phyloP scores from a whole-genome alignment of 1,140 invertebrate species.

The Bathynomus jamesi region DNA sequence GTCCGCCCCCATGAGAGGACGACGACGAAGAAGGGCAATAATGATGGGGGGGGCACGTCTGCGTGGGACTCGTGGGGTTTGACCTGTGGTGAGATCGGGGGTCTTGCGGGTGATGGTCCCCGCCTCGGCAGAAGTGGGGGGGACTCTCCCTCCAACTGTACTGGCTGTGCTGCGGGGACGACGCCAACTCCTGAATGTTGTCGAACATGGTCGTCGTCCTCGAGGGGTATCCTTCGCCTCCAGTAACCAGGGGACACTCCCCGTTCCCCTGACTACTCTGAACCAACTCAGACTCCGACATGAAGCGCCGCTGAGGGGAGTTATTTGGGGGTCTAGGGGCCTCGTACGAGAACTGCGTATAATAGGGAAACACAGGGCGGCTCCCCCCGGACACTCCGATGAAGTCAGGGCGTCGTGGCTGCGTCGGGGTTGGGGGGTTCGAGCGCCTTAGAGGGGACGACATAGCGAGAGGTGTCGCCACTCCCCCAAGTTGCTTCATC shows the following conservation, averaged over 20 bases:
- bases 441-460: conserved; percentile 63
- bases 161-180: conserved; percentile 70
- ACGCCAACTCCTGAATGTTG: conserved; percentile 63
- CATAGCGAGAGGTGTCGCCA: conserved; percentile 75
- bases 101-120: conserved; percentile 40
- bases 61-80: conserved; percentile 63
- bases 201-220: conserved; percentile 42
- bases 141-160: conserved; percentile 77
- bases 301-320: conserved; percentile 64
- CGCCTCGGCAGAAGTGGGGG: conserved; percentile 40
- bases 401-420: conserved; percentile 73
- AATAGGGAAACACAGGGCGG: conserved; percentile 38
- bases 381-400: conserved; percentile 56
- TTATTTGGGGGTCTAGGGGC: conserved; percentile 32
- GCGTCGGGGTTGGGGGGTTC: conserved; percentile 78
- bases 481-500: conserved; percentile 71
- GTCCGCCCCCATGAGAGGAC: conserved; percentile 20
- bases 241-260: background rate
- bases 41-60: conserved; percentile 28
- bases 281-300: conserved; percentile 47
- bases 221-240: conserved; percentile 8
- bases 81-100: conserved; percentile 49
- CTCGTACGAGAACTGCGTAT: conserved; percentile 35
- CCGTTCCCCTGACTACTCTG: conserved; percentile 8
- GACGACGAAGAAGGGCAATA: conserved; percentile 18